phyloP scores from a whole-genome alignment of 2,888 invertebrate species.

The Leptodirus hochenwartii region DNA sequence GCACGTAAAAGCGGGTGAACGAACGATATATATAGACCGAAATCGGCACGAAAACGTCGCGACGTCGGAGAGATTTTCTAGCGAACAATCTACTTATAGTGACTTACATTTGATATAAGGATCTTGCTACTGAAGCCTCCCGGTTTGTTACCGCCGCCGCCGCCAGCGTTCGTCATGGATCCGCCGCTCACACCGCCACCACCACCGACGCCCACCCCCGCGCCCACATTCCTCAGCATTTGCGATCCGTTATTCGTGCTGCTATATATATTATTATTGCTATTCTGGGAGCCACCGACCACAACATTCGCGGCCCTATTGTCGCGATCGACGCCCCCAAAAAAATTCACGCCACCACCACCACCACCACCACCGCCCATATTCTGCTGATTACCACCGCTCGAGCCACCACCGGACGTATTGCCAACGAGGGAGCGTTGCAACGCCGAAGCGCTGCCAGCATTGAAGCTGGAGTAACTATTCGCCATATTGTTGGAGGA shows the following conservation, averaged over 20 bases:
- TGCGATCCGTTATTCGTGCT: slow-evolving; percentile 14
- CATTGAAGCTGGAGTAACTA: slow-evolving; percentile 9
- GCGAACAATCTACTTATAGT: slow-evolving; percentile 3
- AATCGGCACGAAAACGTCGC: background rate
- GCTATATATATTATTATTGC: slow-evolving; percentile 12
- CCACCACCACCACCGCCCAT: slow-evolving; percentile 23
- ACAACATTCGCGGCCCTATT: slow-evolving; percentile 7
- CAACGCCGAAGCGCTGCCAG: no score
- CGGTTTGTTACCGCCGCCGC: slow-evolving; percentile 16
- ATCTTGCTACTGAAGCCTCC: slow-evolving; percentile 18
- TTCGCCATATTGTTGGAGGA: slow-evolving; percentile 10
- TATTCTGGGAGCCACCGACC: no score
- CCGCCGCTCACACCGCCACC: slow-evolving; percentile 22
- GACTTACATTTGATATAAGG: slow-evolving; percentile 23
- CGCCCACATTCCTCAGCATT: slow-evolving; percentile 15
- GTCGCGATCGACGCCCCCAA: slow-evolving; percentile 9
- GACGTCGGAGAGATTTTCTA: no score
- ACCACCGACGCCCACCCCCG: slow-evolving; percentile 24
- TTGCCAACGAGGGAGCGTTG: slow-evolving; percentile 8
- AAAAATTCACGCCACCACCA: no score
- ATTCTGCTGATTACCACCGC: slow-evolving; percentile 21
- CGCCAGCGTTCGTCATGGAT: slow-evolving; percentile 18
- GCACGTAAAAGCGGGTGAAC: background rate
- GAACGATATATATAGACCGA: background rate
- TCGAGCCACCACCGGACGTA: slow-evolving; percentile 1